phyloP scores from a whole-genome alignment of 2,797 vertebrate species.

The Periparus ater region DNA sequence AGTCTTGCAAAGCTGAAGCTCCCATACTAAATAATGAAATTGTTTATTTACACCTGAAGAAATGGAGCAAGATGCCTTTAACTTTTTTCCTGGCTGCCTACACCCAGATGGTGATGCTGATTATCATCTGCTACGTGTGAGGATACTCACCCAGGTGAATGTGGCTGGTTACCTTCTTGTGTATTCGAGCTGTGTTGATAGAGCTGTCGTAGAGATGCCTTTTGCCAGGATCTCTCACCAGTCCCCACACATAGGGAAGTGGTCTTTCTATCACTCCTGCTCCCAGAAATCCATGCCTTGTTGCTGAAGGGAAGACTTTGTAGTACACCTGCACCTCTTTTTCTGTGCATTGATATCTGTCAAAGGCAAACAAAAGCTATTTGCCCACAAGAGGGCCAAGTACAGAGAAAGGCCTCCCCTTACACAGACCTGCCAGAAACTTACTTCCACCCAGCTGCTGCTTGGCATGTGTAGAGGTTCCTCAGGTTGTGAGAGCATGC shows the following conservation, averaged over 20 bases:
- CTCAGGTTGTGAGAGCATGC: slow-evolving; percentile 86
- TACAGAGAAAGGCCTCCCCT: not conserved
- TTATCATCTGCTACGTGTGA: accelerated
- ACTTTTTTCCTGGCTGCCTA: not conserved
- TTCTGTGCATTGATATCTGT: slow-evolving; percentile 88
- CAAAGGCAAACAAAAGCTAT: not conserved
- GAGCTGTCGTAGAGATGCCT: slow-evolving; percentile 87
- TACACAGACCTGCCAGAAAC: not conserved
- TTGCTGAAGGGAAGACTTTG: slow-evolving; percentile 83
- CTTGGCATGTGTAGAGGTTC: slow-evolving; percentile 82
- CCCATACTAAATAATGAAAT: not conserved
- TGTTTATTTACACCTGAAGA: not conserved
- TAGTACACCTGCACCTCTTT: slow-evolving; percentile 88
- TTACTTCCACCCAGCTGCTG: slow-evolving; percentile 91
- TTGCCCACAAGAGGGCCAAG: not conserved
- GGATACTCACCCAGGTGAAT: slow-evolving; percentile 89
- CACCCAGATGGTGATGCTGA: not conserved
- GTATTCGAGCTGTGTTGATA: slow-evolving; percentile 84
- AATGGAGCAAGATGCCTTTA: not conserved
- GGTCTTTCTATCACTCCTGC: slow-evolving; percentile 86
- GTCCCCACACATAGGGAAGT: slow-evolving; percentile 82
- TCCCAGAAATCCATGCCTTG: slow-evolving; percentile 90
- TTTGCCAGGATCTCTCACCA: slow-evolving; percentile 88
- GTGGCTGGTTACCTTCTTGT: slow-evolving; percentile 85
- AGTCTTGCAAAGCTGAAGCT: not conserved